These are phyloP conservation scores for Pseudochirops cupreus DNA, from an alignment of 2,797 vertebrate genomes.

Conservation along the genomic window DNA sequence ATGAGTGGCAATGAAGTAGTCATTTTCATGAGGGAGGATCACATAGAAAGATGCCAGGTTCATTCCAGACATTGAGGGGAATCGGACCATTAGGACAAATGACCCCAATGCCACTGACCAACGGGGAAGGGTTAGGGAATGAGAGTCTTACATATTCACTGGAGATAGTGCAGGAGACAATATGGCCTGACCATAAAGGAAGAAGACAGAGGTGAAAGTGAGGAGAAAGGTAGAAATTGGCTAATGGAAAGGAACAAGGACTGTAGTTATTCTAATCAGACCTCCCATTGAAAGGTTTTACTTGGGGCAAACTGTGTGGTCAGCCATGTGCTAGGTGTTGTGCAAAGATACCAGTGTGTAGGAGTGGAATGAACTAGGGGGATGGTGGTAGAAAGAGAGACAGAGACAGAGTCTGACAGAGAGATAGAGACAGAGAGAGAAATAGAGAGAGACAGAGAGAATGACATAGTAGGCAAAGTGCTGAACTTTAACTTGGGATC, in stretches of 20 bases:
- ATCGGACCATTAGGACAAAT: conserved; percentile 36
- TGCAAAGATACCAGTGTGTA: neutral
- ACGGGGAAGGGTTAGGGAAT: neutral
- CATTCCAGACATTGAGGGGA: conserved; percentile 63
- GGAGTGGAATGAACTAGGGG: neutral
- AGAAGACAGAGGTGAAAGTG: neutral
- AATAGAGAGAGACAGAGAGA: neutral
- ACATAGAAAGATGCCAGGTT: conserved; percentile 6
- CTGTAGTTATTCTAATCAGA: neutral
- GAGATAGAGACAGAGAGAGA: neutral
- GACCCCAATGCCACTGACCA: conserved; percentile 38
- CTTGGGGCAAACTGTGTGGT: neutral
- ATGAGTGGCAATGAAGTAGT: conserved; percentile 29
- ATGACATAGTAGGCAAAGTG: neutral
- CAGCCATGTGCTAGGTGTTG: neutral
- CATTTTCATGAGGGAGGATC: conserved; percentile 37
- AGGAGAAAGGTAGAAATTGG: neutral
- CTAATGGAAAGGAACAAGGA: neutral
- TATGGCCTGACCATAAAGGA: neutral
- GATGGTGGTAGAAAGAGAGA: neutral
- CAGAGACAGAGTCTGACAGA: neutral
- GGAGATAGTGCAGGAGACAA: neutral
- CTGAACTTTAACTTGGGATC: neutral
- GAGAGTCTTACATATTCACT: neutral
- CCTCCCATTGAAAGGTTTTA: neutral